phyloP scores from a whole-genome alignment of 2,797 vertebrate species.

The Rhyacichthys aspro region DNA sequence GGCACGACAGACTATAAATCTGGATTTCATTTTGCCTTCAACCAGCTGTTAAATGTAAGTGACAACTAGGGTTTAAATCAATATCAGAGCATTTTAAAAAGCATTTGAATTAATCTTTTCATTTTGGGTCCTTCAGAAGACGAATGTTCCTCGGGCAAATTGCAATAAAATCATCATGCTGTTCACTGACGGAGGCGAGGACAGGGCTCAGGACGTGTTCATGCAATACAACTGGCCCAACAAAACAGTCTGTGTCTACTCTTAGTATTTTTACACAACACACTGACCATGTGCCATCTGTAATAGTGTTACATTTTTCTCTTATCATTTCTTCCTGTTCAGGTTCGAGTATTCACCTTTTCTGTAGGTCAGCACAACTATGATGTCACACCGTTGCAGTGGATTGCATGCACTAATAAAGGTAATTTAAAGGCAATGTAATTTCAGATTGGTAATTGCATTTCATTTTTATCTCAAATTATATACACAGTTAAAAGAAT shows the following conservation, averaged over 20 bases:
- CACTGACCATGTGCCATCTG: neutral
- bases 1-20: slow-evolving; percentile 98
- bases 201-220: slow-evolving; percentile 96
- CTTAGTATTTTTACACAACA: neutral
- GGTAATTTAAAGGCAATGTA: slow-evolving; percentile 78
- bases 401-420: slow-evolving; percentile 99
- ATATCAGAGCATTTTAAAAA: neutral
- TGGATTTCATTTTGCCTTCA: slow-evolving; percentile 96
- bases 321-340: slow-evolving; percentile 15
- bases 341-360: slow-evolving; percentile 99
- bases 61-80: slow-evolving; percentile 11
- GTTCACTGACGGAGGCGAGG: slow-evolving; percentile 97
- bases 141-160: slow-evolving; percentile 94
- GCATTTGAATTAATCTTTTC: neutral
- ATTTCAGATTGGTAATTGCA: neutral
- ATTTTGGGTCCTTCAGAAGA: slow-evolving; percentile 72
- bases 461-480: neutral
- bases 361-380: slow-evolving; percentile 99
- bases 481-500: neutral
- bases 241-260: slow-evolving; percentile 86
- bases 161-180: slow-evolving; percentile 99
- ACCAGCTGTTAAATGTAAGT: slow-evolving; percentile 95
- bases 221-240: slow-evolving; percentile 99
- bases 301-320: neutral
- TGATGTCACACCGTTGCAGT: slow-evolving; percentile 96